These are phyloP conservation scores for Trichosurus vulpecula DNA, from an alignment of 2,797 vertebrate genomes.

Conservation along the genomic window DNA sequence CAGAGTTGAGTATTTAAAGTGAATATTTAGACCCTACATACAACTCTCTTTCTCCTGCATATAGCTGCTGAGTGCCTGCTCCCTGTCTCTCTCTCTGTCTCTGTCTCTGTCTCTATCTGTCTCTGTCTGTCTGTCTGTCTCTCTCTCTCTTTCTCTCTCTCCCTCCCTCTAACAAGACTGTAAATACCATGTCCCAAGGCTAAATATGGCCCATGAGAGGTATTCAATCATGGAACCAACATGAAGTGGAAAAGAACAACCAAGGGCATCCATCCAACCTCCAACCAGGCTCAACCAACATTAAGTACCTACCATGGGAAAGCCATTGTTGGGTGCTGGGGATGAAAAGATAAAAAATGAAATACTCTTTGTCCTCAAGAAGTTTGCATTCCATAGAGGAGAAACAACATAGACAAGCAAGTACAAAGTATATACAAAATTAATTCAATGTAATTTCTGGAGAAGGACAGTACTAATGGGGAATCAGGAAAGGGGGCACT, in stretches of 20 bases:
- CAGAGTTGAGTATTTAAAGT: not conserved
- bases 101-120: no score
- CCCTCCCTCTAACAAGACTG: not conserved
- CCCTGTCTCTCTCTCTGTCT: no score
- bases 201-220: not conserved
- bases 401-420: not conserved
- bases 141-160: not conserved
- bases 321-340: not conserved
- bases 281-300: not conserved
- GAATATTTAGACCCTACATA: not conserved
- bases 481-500: not conserved
- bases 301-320: not conserved
- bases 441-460: not conserved
- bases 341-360: not conserved
- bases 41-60: not conserved
- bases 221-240: not conserved
- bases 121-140: no score
- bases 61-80: not conserved
- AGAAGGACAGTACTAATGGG: not conserved
- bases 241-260: not conserved
- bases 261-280: not conserved
- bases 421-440: not conserved
- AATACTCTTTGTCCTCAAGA: not conserved
- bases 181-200: not conserved
- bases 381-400: not conserved